A percentile compares a stretch with the other conserved stretches of the same genome.
Conservation (phyloP, 1,140 invertebrate genomes). For the Globodera rostochiensis region DNA sequence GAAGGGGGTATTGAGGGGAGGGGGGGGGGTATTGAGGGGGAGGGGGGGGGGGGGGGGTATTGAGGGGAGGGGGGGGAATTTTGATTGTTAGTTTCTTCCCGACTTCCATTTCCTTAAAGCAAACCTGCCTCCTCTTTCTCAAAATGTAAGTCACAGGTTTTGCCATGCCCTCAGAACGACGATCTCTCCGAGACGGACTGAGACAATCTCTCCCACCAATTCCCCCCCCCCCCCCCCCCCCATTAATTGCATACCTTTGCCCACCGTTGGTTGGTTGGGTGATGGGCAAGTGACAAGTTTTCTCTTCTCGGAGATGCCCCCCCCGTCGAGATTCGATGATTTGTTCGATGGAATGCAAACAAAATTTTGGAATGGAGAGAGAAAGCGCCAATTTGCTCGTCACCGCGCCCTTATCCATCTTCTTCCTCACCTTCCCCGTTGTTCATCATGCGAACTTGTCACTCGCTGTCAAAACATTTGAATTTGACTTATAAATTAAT, state of each 20-base stretch:
- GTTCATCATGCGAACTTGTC: not conserved
- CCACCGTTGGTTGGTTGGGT: not conserved
- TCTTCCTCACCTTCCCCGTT: not conserved
- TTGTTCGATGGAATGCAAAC: not conserved
- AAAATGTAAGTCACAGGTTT: no score
- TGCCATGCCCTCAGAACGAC: no score
- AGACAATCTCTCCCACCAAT: not conserved
- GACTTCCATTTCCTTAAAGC: no score
- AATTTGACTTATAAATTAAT: not conserved
- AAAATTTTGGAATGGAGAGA: not conserved
- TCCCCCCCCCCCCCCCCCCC: not conserved
- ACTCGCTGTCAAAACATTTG: not conserved
- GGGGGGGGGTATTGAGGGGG: no score
- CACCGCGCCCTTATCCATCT: not conserved
- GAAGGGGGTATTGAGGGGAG: no score
- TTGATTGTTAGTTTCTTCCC: no score
- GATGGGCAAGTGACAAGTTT: constrained; percentile 12
- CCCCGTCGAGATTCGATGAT: not conserved
- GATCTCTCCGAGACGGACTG: no score
- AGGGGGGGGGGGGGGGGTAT: no score
- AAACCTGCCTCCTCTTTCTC: no score
- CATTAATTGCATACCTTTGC: constrained; percentile 1
- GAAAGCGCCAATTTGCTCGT: constrained; percentile 15
- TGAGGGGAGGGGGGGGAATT: no score
- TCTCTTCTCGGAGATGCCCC: not conserved